Evolutionary conservation across 2,113 vertebrate genomes (phyloP).

Genomic region (Hippocampus abdominalis): DNA sequence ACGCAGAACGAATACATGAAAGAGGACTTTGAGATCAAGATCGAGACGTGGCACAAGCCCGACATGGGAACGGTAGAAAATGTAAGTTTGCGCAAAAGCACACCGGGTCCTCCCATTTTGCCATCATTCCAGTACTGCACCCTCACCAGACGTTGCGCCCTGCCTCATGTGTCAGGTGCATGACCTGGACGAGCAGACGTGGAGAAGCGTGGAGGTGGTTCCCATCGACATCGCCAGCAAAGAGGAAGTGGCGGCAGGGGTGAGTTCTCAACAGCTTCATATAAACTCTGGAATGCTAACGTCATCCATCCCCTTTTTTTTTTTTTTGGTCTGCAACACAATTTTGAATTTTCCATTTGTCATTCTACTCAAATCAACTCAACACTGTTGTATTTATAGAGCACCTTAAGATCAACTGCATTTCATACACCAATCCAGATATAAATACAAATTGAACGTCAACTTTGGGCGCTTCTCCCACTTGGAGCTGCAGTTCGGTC

Average conservation of each 20-base stretch:
- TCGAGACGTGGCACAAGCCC: slow-evolving; percentile 98
- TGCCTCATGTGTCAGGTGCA: slow-evolving; percentile 77
- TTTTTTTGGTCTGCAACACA: too few relatives aligned
- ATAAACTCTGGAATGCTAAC: neutral
- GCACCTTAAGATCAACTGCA: too few relatives aligned
- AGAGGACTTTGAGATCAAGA: slow-evolving; percentile 98
- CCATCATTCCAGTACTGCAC: slow-evolving; percentile 7
- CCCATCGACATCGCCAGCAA: slow-evolving; percentile 91
- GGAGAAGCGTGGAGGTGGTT: slow-evolving; percentile 90
- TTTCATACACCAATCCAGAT: too few relatives aligned
- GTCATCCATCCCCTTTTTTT: neutral
- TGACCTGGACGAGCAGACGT: slow-evolving; percentile 86
- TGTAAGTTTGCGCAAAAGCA: slow-evolving; percentile 71
- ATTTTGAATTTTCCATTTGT: too few relatives aligned
- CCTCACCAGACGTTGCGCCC: neutral
- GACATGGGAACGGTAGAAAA: slow-evolving; percentile 92
- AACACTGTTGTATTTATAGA: too few relatives aligned
- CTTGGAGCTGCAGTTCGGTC: slow-evolving; percentile 11
- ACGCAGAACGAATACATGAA: slow-evolving; percentile 98
- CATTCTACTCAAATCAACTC: too few relatives aligned
- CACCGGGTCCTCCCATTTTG: neutral
- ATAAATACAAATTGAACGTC: too few relatives aligned
- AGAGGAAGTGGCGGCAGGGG: slow-evolving; percentile 84
- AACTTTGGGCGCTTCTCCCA: slow-evolving; percentile 1
- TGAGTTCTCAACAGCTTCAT: slow-evolving; percentile 67